Percentiles rank a stretch among this genome's conserved stretches.
Conservation (phyloP, 2,888 invertebrate species). For the Shargacucullia verbasci region DNA sequence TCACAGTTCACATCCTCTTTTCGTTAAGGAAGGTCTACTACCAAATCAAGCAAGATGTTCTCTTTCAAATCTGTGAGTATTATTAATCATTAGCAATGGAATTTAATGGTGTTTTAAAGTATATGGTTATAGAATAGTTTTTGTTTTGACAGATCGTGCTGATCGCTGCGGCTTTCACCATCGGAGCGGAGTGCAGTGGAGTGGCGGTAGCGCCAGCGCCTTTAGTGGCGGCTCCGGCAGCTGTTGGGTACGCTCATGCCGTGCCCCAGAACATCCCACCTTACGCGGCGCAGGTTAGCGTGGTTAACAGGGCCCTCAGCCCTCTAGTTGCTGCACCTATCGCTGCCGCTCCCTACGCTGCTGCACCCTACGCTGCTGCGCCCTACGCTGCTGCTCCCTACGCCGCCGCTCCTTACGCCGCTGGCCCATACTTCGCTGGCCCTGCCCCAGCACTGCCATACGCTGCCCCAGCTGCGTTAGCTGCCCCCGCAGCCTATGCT, state of each 20-base stretch:
- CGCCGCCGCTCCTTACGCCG: conserved; percentile 63
- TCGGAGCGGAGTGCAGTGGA: conserved; percentile 77
- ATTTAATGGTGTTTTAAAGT: background rate
- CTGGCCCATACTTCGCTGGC: conserved; percentile 58
- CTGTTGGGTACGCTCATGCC: conserved; percentile 88
- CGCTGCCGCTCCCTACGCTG: conserved; percentile 60
- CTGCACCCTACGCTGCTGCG: conserved; percentile 55
- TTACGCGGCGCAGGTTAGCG: conserved; percentile 89
- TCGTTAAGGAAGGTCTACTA: conserved; percentile 82
- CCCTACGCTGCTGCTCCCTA: conserved; percentile 57
- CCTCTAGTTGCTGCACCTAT: conserved; percentile 75
- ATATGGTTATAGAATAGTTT: background rate
- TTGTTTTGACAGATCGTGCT: conserved; percentile 75
- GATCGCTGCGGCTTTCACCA: conserved; percentile 77
- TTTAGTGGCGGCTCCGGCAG: conserved; percentile 87
- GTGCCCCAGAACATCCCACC: conserved; percentile 91
- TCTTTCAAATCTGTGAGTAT: conserved; percentile 85
- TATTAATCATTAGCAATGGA: background rate
- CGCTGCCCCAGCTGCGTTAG: conserved; percentile 62
- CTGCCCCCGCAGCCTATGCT: conserved; percentile 59
- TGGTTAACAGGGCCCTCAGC: conserved; percentile 83
- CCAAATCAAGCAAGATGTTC: conserved; percentile 83
- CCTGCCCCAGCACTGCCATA: conserved; percentile 52
- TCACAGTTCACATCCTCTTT: conserved; percentile 83
- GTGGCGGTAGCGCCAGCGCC: conserved; percentile 77